phyloP scores from a whole-genome alignment of 2,113 vertebrate species.

The Phyllopteryx taeniolatus region DNA sequence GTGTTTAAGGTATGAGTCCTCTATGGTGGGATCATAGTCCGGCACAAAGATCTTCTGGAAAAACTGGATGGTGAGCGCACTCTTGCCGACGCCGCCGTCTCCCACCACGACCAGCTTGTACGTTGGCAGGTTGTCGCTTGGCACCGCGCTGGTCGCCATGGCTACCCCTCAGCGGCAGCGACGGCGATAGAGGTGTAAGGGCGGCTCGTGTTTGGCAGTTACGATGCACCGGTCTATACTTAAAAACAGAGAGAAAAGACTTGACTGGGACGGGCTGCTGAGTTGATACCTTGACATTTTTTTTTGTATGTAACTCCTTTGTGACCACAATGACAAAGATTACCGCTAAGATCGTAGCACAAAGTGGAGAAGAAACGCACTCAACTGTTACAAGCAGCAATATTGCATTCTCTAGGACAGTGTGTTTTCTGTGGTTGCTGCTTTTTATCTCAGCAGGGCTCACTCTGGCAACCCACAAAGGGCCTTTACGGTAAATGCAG shows the following conservation, averaged over 20 bases:
- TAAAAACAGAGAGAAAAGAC: background rate
- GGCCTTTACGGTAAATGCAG: conserved; percentile 8
- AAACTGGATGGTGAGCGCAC: conserved; percentile 97
- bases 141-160: conserved; percentile 96
- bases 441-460: conserved; percentile 46
- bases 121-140: conserved; percentile 95
- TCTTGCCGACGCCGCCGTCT: conserved; percentile 96
- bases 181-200: conserved; percentile 35
- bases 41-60: conserved; percentile 99
- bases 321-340: background rate
- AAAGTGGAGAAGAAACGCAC: background rate
- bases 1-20: conserved; percentile 98
- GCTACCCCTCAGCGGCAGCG: conserved; percentile 39
- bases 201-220: conserved; percentile 38
- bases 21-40: conserved; percentile 97
- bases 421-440: conserved; percentile 33
- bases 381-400: background rate
- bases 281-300: background rate
- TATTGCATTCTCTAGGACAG: background rate
- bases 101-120: conserved; percentile 99
- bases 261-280: background rate
- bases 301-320: background rate
- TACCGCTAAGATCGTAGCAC: background rate
- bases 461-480: background rate
- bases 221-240: conserved; percentile 71